Base-by-base conservation (phyloP, 2,797 vertebrate species). In the Hirundo rustica region DNA sequence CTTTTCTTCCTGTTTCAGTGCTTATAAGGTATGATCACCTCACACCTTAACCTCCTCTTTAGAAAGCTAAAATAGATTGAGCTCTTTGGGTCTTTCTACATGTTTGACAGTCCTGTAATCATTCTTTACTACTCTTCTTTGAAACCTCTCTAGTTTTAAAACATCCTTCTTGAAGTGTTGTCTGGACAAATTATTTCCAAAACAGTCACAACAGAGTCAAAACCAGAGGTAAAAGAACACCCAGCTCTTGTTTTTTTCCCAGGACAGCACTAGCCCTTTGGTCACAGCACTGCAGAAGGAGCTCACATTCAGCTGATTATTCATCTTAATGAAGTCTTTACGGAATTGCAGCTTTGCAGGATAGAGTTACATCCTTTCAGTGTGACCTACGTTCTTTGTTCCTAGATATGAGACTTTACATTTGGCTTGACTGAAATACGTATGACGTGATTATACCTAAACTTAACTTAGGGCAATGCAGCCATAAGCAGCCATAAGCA, bases 301-400 rank as follows among this genome's bases (percentile, higher is more conserved):
- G 88, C 94, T 94, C 95, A 93, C 45, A 1, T 95, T 96, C 83
- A 94, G 87, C 79, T 96, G 95, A 96, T 96, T 96, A 96, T 93
- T 96, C 91, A 96, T 96, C 95, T 93, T 96, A 96, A 96, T 94
- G 85, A 93, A 97, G 91, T 89, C 95, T 97, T 97, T 94, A 92
- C n/a, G 17, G 96, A 94, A 96, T 92, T 95, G 89, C 91, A 94
- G 95, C 94, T 95, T 97, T 92, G 92, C 32, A 64, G 94, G 91
- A 92, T 96, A 96, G 95, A 91, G 92, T 96, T 96, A 93, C 96
- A 90, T 77, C 94, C 93, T 92, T 93, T 95, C 95, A 92, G 88
- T 76, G 85, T 95, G 94, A 94, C 93, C 91, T 94, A 90, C 85
- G 71, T 94, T 96, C 96, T 96, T 97, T 96, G 96, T 95, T 96